Evolutionary conservation across 2,888 invertebrate genomes (phyloP).

Genomic region (Erpobdella octoculata): DNA sequence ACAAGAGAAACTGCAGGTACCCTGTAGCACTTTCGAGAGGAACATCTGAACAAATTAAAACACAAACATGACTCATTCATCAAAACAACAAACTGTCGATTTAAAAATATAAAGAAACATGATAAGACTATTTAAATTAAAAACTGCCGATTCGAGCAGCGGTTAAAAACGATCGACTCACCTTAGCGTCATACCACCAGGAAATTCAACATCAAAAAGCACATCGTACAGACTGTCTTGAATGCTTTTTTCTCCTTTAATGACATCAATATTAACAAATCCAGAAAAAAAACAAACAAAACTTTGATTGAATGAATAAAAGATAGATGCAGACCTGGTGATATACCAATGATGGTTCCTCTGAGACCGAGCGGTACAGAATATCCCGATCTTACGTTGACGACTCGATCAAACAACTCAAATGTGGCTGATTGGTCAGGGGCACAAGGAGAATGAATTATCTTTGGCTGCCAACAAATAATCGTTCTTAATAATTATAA

Average conservation of each 20-base stretch:
- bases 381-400: constrained; percentile 67
- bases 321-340: constrained; percentile 35
- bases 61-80: neutral
- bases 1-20: constrained; percentile 58
- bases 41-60: constrained; percentile 40
- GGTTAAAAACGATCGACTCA: too few species aligned
- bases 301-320: neutral
- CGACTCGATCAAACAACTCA: constrained; percentile 73
- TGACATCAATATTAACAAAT: too few species aligned
- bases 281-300: constrained; percentile 2
- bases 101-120: neutral
- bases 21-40: constrained; percentile 55
- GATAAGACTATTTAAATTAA: too few species aligned
- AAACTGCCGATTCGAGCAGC: too few species aligned
- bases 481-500: neutral
- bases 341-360: constrained; percentile 72
- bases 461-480: neutral
- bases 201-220: constrained; percentile 70
- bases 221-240: constrained; percentile 66
- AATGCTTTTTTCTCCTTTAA: constrained; percentile 50
- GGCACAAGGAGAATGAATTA: constrained; percentile 60
- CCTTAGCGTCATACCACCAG: constrained; percentile 60
- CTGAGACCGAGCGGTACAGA: constrained; percentile 72
- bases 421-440: constrained; percentile 56
- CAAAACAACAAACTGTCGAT: neutral